phyloP scores from a whole-genome alignment of 2,888 invertebrate genomes.

The Cheilosia impressa region DNA sequence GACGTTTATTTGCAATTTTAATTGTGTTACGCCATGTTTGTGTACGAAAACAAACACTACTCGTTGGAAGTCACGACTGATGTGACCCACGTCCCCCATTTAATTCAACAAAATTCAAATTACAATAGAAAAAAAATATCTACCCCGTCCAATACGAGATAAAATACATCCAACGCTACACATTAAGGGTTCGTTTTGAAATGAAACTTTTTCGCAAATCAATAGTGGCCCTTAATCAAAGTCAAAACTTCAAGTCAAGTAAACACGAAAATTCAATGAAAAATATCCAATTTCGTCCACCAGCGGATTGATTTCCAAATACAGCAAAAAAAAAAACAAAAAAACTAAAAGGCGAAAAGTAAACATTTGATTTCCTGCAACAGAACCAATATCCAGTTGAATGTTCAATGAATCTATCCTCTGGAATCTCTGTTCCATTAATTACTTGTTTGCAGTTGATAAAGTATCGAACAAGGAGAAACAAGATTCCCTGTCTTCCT shows the following conservation, averaged over 20 bases:
- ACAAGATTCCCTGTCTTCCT: background rate
- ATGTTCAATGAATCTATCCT: background rate
- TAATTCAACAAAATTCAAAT: too few relatives aligned
- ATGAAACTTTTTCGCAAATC: background rate
- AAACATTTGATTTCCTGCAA: background rate
- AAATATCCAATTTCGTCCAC: background rate
- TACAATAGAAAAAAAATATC: too few relatives aligned
- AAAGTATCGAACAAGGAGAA: background rate
- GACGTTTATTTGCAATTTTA: too few relatives aligned
- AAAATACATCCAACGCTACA: background rate
- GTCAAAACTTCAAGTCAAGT: background rate
- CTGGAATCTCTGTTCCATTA: background rate
- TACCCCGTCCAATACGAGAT: background rate
- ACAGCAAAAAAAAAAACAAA: background rate
- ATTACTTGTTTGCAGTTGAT: conserved; percentile 1
- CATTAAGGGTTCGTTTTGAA: too few relatives aligned
- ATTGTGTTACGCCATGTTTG: too few relatives aligned
- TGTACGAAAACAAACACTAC: too few relatives aligned
- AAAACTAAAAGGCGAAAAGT: background rate
- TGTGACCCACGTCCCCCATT: too few relatives aligned
- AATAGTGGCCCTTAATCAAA: background rate
- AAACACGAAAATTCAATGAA: background rate
- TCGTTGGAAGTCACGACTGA: too few relatives aligned
- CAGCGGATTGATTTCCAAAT: background rate
- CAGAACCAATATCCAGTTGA: background rate